phyloP scores from a whole-genome alignment of 2,888 invertebrate genomes.

The Calliopum simillimum region DNA sequence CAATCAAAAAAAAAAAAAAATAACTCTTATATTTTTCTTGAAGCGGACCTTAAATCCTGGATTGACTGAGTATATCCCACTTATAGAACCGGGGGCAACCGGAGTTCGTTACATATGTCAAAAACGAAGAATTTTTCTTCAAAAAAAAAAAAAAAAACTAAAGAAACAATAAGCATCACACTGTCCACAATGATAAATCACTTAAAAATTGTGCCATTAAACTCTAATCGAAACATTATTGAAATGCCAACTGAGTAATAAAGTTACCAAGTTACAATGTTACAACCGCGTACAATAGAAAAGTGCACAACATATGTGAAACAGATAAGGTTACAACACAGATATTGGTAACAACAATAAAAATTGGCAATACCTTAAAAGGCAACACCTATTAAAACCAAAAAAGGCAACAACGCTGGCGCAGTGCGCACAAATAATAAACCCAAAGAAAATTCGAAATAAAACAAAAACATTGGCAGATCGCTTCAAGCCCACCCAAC shows the following conservation, averaged over 20 bases:
- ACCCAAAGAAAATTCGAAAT: slow-evolving; percentile 1
- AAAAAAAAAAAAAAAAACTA: too few species aligned
- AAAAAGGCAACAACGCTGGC: slow-evolving; percentile 53
- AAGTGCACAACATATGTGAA: not conserved
- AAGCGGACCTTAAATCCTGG: too few species aligned
- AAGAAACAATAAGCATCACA: too few species aligned
- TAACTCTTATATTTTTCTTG: too few species aligned
- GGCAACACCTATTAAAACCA: slow-evolving; percentile 60
- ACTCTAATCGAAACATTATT: slow-evolving; percentile 14
- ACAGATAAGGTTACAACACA: not conserved
- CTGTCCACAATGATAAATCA: too few species aligned
- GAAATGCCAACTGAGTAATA: not conserved
- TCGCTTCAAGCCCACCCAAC: slow-evolving; percentile 54
- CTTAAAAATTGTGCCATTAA: slow-evolving; percentile 5
- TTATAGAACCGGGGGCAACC: too few species aligned
- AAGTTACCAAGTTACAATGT: not conserved
- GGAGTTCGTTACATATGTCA: too few species aligned
- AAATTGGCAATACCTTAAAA: slow-evolving; percentile 57
- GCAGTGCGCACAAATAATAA: slow-evolving; percentile 31
- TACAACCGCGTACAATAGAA: not conserved
- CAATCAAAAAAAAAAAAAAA: too few species aligned
- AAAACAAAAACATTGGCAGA: not conserved
- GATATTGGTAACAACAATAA: slow-evolving; percentile 42
- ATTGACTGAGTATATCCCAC: too few species aligned
- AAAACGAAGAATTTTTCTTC: too few species aligned